Evolutionary conservation across 1,140 invertebrate species (phyloP).

Genomic region (Tetragonula clypearis): DNA sequence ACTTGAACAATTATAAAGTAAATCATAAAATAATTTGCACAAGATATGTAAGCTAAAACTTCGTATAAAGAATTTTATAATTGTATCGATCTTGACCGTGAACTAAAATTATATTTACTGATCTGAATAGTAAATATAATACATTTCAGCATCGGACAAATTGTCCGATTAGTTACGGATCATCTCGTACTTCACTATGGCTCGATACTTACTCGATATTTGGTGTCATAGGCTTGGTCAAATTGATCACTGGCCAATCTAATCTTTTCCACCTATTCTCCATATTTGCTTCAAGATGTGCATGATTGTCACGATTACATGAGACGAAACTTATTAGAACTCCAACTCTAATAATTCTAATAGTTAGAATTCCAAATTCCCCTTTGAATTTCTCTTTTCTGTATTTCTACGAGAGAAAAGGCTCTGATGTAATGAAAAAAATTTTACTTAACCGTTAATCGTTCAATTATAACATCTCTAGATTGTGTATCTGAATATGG

Average conservation of each 20-base stretch:
- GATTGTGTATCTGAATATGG: background rate
- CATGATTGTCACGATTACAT: background rate
- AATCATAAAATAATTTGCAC: background rate
- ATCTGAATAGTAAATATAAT: background rate
- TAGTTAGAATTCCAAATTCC: background rate
- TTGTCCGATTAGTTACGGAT: slow-evolving; percentile 70
- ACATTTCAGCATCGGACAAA: slow-evolving; percentile 12
- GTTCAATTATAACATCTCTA: no score
- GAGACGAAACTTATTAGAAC: background rate
- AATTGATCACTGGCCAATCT: background rate
- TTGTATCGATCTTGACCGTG: background rate
- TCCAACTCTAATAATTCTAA: background rate
- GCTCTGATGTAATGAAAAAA: background rate
- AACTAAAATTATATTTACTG: background rate
- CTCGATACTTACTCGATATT: slow-evolving; percentile 46
- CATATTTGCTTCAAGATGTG: background rate
- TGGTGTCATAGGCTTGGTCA: slow-evolving; percentile 46
- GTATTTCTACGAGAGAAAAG: no score
- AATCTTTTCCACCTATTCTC: background rate
- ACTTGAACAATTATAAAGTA: no score
- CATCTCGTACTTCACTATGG: slow-evolving; percentile 44
- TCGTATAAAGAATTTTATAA: background rate
- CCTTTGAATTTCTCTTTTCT: background rate
- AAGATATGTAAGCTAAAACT: background rate
- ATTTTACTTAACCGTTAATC: background rate